Conservation (phyloP, 2,113 vertebrate genomes). For the Callipepla californica region DNA sequence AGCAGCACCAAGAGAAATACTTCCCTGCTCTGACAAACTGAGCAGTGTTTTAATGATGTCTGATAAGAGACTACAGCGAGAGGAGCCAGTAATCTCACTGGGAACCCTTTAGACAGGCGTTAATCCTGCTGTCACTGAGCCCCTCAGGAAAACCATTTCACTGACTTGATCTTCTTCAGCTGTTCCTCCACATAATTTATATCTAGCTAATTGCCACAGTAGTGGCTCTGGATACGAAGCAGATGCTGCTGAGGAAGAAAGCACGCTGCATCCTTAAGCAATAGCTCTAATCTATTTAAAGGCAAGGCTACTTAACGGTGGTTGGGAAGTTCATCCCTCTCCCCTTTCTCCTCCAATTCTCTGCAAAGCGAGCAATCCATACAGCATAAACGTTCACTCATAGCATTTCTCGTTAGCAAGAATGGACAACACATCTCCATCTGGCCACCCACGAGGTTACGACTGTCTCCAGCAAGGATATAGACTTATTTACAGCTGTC, state of each 20-base stretch:
- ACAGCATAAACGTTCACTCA: neutral
- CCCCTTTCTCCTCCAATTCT: neutral
- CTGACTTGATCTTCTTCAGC: constrained; percentile 64
- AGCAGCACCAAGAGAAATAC: neutral
- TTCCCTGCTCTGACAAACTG: constrained; percentile 15
- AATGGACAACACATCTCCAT: neutral
- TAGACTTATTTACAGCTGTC: neutral
- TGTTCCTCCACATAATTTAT: constrained; percentile 65
- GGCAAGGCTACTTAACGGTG: neutral
- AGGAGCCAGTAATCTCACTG: constrained; percentile 35
- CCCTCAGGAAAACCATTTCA: constrained; percentile 68
- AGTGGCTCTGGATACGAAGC: neutral
- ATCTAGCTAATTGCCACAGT: constrained; percentile 60
- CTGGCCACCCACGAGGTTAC: neutral
- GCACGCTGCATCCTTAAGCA: constrained; percentile 16
- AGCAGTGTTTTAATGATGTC: constrained; percentile 34
- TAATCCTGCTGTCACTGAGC: constrained; percentile 64
- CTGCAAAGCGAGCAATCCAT: constrained; percentile 3
- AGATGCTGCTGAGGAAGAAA: constrained; percentile 56
- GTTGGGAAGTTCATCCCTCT: neutral
- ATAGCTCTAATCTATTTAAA: constrained; percentile 51
- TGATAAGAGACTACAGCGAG: constrained; percentile 23
- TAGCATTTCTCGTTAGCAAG: neutral
- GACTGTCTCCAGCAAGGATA: neutral
- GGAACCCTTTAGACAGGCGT: constrained; percentile 35